Evolutionary conservation across 2,113 vertebrate species (phyloP), one percentile per base, ranked within the genome.

Genomic region (Astur gentilis): DNA sequence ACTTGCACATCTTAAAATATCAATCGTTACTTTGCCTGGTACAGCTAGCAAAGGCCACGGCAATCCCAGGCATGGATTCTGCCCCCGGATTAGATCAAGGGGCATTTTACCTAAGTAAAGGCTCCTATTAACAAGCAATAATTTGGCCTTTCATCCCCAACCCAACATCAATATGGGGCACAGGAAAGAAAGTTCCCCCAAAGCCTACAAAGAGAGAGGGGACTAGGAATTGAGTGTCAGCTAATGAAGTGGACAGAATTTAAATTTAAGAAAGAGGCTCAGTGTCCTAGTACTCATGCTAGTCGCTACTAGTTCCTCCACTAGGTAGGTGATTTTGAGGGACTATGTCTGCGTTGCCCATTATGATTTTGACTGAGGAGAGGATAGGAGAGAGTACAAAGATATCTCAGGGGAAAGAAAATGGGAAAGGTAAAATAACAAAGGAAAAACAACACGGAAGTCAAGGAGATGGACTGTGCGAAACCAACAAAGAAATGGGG

Each of bases 71-170:
- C 11, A 69, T 19, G 6, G 8, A 10, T 58, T 93, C 60, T 93
- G 57, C 3, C 19, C 34, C 36, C 0, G 0, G 1, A 13, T 31
- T 27, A 50, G 3, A 19, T 42, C 34, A 44, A 71, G 64, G 7
- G 15, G 5, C 17, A 38, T 69, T 90, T 60, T 62, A 23, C 31
- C n/a, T 32, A 76, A 64, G 38, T 25, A 95, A 91, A 71, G 12
- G 34, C n/a, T 58, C 36, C 49, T 49, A 22, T 38, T 40, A 61
- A 61, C 13, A 57, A 83, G 44, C 11, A 87, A 14, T 9, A 44
- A 57, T 15, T 36, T 71, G 21, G 36, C 19, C 29, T 66, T 62
- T 72, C 49, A 89, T 34, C 36, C 38, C 16, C 38, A 69, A 21
- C 29, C 21, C 52, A 71, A 22, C 34, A 79, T 38, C 60, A 80